These are phyloP conservation scores for Muraenolepis orangiensis DNA, from an alignment of 2,797 vertebrate genomes.

Conservation along the genomic window DNA sequence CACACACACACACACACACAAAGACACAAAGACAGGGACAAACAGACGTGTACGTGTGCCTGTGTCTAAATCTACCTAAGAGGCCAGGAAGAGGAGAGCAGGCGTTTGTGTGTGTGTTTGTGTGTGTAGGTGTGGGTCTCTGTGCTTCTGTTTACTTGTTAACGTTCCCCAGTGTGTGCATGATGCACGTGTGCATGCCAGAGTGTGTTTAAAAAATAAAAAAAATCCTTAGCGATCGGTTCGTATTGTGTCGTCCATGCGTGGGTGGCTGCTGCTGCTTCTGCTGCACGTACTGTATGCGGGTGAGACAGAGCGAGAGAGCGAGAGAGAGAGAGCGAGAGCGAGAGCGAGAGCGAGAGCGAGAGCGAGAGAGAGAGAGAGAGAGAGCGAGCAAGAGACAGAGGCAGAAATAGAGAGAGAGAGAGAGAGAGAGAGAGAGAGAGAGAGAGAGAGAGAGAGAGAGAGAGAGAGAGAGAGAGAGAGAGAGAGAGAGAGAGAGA, in stretches of 20 bases:
- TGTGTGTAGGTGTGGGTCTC: neutral
- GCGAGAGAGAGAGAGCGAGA: too few species aligned
- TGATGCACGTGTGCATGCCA: slow-evolving; percentile 12
- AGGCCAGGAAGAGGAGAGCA: neutral
- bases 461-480: too few species aligned
- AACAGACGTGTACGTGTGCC: neutral
- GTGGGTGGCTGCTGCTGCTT: neutral
- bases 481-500: neutral
- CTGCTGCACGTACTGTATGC: neutral
- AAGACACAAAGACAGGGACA: neutral
- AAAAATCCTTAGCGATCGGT: too few species aligned
- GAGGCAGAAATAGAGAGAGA: neutral
- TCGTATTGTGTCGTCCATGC: neutral
- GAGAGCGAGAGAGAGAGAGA: neutral
- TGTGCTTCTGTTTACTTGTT: too few species aligned
- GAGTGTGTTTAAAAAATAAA: neutral
- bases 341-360: too few species aligned
- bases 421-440: slow-evolving; percentile 2
- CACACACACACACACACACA: neutral
- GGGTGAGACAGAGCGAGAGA: too few species aligned
- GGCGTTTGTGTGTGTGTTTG: neutral
- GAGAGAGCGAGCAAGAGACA: neutral
- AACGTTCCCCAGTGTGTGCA: neutral
- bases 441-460: too few species aligned
- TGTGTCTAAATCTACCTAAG: neutral